Conservation (phyloP, 2,113 vertebrate species). For the Gavialis gangeticus region DNA sequence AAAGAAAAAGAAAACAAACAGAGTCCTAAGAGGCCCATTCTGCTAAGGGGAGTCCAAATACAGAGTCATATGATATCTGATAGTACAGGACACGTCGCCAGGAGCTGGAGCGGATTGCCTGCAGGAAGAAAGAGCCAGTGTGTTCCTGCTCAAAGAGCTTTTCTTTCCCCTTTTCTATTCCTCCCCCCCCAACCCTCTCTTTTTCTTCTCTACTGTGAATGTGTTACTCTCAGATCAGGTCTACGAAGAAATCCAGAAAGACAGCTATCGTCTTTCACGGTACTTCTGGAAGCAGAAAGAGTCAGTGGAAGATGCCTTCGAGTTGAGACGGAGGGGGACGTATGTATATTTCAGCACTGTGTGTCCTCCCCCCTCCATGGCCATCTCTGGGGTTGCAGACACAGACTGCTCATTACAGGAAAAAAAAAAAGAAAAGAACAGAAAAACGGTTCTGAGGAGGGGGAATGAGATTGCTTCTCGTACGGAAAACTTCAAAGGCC, state of each 20-base stretch:
- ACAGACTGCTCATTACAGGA: slow-evolving; percentile 48
- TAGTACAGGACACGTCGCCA: slow-evolving; percentile 87
- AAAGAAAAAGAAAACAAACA: slow-evolving; percentile 85
- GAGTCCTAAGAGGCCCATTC: slow-evolving; percentile 85
- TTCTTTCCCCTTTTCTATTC: slow-evolving; percentile 77
- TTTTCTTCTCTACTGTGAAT: slow-evolving; percentile 81
- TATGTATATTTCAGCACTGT: slow-evolving; percentile 41
- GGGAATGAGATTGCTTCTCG: slow-evolving; percentile 24
- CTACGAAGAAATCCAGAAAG: slow-evolving; percentile 72
- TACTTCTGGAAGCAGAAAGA: slow-evolving; percentile 66
- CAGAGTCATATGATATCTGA: slow-evolving; percentile 90
- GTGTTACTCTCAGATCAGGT: slow-evolving; percentile 82
- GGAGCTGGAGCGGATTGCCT: slow-evolving; percentile 86
- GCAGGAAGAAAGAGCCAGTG: slow-evolving; percentile 89
- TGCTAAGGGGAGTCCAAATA: slow-evolving; percentile 86
- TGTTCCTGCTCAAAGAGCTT: slow-evolving; percentile 87
- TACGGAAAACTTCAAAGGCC: slow-evolving; percentile 74
- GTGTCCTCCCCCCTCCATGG: slow-evolving; percentile 31
- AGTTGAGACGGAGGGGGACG: slow-evolving; percentile 33
- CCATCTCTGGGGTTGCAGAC: background rate
- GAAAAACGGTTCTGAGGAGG: slow-evolving; percentile 10
- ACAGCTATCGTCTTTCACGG: slow-evolving; percentile 76
- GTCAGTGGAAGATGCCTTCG: slow-evolving; percentile 66
- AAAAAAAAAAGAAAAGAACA: slow-evolving; percentile 27
- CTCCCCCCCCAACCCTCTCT: background rate